A percentile compares a stretch with the other conserved stretches of the same genome.
These are phyloP conservation scores for Bergia sp. DNA, from an alignment of 92 coral and sea anemone genomes.

Conservation along the genomic window DNA sequence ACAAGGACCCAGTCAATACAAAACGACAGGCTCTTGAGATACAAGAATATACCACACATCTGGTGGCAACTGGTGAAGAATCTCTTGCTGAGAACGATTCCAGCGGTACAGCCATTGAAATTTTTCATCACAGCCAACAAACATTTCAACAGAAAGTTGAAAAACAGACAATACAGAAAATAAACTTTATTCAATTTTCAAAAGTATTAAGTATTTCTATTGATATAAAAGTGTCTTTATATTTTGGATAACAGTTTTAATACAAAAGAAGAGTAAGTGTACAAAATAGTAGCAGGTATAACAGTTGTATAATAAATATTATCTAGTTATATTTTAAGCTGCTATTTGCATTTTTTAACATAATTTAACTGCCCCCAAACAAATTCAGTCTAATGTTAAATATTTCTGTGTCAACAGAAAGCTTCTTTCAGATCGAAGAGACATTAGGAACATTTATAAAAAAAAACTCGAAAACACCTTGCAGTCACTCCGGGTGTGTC, in stretches of 20 bases:
- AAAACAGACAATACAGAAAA: neutral
- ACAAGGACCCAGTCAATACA: neutral
- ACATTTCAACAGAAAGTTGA: neutral
- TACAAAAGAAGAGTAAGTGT: too few relatives aligned
- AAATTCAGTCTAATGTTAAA: too few relatives aligned
- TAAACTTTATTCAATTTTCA: too few relatives aligned
- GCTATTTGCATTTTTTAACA: too few relatives aligned
- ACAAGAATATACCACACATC: slow-evolving; percentile 1
- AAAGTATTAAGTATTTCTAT: too few relatives aligned
- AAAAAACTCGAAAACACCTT: neutral
- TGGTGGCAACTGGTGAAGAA: slow-evolving; percentile 13
- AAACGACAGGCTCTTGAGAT: neutral
- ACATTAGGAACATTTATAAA: neutral
- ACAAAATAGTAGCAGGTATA: too few relatives aligned
- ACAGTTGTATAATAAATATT: too few relatives aligned
- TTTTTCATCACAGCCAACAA: neutral
- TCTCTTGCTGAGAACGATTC: neutral
- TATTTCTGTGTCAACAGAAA: neutral
- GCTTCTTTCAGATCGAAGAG: neutral
- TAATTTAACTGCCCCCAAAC: too few relatives aligned
- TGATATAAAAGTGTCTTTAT: too few relatives aligned
- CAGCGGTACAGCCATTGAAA: neutral
- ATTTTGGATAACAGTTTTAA: too few relatives aligned
- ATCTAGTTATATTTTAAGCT: too few relatives aligned
- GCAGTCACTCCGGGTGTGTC: neutral